Evolutionary conservation across 2,888 invertebrate species (phyloP).

Genomic region (Plagiodera versicolora): DNA sequence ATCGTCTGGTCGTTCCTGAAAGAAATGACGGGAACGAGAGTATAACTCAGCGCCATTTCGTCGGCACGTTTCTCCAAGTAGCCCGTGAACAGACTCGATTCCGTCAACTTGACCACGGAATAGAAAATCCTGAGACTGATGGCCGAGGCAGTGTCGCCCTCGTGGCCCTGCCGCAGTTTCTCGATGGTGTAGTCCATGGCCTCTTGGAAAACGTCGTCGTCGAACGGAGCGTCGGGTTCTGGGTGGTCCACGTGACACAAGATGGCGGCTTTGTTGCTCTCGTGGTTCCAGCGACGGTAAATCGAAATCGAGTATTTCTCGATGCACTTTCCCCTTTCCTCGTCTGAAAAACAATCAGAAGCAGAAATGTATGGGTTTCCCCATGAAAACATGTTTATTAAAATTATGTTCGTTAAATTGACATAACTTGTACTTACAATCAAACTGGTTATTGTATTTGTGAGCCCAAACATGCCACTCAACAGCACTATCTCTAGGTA

Average conservation of each 20-base stretch:
- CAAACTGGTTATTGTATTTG: constrained; percentile 82
- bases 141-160: constrained; percentile 60
- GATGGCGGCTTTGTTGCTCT: constrained; percentile 83
- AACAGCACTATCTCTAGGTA: constrained; percentile 79
- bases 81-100: constrained; percentile 53
- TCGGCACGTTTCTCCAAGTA: constrained; percentile 57
- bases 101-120: constrained; percentile 63
- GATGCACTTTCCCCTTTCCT: constrained; percentile 86
- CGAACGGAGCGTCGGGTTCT: constrained; percentile 31
- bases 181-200: constrained; percentile 58
- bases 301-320: constrained; percentile 82
- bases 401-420: too few species aligned
- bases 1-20: constrained; percentile 81
- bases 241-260: constrained; percentile 72
- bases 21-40: constrained; percentile 77
- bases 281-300: constrained; percentile 85
- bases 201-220: constrained; percentile 58
- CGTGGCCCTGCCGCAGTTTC: constrained; percentile 60
- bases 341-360: constrained; percentile 63
- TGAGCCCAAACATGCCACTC: constrained; percentile 96
- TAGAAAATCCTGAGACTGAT: constrained; percentile 78
- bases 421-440: constrained; percentile 74
- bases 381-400: too few species aligned
- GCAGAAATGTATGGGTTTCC: too few species aligned
- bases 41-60: constrained; percentile 63